A percentile compares a stretch with the other conserved stretches of the same genome.
Evolutionary conservation across 2,888 invertebrate genomes (phyloP).

Genomic region (Diadromus collaris): DNA sequence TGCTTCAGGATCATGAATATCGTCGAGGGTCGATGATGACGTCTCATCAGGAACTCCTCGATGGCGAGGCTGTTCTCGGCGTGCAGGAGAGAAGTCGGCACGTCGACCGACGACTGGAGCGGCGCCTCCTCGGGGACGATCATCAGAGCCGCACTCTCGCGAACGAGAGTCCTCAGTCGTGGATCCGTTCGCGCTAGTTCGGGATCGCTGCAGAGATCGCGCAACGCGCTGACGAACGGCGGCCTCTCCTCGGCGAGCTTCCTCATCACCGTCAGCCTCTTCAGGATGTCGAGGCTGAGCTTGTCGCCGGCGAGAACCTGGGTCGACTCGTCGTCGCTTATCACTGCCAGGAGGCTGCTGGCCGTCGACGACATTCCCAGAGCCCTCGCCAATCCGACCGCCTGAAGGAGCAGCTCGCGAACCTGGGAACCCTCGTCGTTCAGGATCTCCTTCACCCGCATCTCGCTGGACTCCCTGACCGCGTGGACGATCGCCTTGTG

Average conservation of each 20-base stretch:
- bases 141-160: constrained; percentile 88
- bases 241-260: constrained; percentile 87
- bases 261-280: constrained; percentile 86
- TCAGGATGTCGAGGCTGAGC: constrained; percentile 85
- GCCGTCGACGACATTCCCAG: constrained; percentile 86
- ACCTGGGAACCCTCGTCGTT: constrained; percentile 80
- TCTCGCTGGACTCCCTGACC: constrained; percentile 84
- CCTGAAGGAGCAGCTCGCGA: constrained; percentile 82
- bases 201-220: constrained; percentile 85
- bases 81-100: constrained; percentile 86
- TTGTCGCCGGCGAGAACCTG: constrained; percentile 83
- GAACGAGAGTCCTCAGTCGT: constrained; percentile 85
- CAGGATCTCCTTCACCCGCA: constrained; percentile 82
- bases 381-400: constrained; percentile 86
- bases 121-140: constrained; percentile 85
- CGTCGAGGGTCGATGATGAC: constrained; percentile 82
- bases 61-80: constrained; percentile 88
- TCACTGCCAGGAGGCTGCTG: constrained; percentile 81
- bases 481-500: constrained; percentile 86
- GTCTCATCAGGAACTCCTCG: constrained; percentile 87
- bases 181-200: constrained; percentile 87
- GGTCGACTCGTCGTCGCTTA: constrained; percentile 83
- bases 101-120: constrained; percentile 85
- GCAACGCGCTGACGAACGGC: constrained; percentile 83
- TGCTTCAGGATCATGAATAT: constrained; percentile 87